A percentile compares a stretch with the other conserved stretches of the same genome.
phyloP scores from a whole-genome alignment of 2,113 vertebrate genomes.

The Crypturellus undulatus region DNA sequence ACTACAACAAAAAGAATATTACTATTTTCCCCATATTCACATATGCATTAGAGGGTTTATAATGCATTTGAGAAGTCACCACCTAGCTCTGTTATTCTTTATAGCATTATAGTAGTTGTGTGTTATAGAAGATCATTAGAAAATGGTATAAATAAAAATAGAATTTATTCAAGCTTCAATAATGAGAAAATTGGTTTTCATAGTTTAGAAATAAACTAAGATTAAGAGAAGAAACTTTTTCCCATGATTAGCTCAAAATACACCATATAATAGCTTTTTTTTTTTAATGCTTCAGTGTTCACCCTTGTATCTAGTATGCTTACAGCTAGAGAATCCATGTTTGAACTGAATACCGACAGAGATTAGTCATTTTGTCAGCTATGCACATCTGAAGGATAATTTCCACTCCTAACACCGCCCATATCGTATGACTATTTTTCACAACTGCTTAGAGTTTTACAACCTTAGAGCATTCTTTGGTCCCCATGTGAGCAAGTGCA shows the following conservation, averaged over 20 bases:
- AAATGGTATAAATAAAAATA: background rate
- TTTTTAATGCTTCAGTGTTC: background rate
- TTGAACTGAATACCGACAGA: background rate
- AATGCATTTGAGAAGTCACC: background rate
- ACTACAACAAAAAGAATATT: background rate
- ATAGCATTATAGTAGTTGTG: background rate
- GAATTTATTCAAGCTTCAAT: background rate
- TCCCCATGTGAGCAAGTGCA: accelerated
- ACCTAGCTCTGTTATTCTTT: background rate
- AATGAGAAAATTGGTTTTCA: background rate
- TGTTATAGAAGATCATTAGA: background rate
- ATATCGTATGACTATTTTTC: too few species aligned
- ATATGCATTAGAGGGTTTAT: background rate
- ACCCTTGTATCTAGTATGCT: background rate
- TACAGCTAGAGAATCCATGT: background rate
- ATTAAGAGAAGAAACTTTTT: background rate
- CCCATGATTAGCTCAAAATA: background rate
- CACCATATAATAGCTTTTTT: background rate
- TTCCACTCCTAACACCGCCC: background rate
- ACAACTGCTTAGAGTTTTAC: background rate
- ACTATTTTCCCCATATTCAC: background rate
- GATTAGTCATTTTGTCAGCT: background rate
- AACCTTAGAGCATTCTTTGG: background rate
- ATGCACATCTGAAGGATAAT: background rate
- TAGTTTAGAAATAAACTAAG: background rate